Evolutionary conservation across 2,797 vertebrate species (phyloP).

Genomic region (Artibeus lituratus): DNA sequence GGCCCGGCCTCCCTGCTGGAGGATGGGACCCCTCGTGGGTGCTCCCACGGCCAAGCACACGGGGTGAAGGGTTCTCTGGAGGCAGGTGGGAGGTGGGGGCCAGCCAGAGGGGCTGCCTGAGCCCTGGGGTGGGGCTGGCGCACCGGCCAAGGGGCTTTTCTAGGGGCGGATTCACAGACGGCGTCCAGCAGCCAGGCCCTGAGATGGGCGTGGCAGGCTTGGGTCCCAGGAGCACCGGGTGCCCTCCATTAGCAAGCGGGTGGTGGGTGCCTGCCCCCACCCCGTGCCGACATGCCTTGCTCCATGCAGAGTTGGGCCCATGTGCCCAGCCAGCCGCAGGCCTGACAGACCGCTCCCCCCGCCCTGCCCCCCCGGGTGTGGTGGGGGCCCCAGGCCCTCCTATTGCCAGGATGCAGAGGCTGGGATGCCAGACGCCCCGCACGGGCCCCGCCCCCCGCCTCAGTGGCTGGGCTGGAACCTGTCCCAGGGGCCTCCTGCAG

Average conservation of each 20-base stretch:
- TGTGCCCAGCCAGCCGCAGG: neutral
- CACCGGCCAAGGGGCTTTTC: neutral
- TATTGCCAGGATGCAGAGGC: neutral
- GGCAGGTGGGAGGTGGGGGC: neutral
- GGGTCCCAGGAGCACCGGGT: neutral
- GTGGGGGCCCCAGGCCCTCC: neutral
- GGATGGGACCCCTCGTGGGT: rapidly evolving
- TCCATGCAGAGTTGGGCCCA: too few relatives aligned
- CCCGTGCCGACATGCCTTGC: neutral
- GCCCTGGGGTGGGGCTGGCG: neutral
- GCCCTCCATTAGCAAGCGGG: rapidly evolving
- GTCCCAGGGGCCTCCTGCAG: neutral
- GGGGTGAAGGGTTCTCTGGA: too few relatives aligned
- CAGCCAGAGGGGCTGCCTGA: neutral
- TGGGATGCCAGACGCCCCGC: neutral
- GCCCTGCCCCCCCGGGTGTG: neutral
- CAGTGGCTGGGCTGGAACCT: neutral
- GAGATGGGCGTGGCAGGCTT: neutral
- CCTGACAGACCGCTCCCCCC: neutral
- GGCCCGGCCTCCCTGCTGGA: neutral
- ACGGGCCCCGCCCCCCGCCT: neutral
- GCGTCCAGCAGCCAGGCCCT: neutral
- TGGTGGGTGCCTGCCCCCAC: neutral
- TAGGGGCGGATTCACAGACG: rapidly evolving
- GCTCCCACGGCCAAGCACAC: rapidly evolving